phyloP scores from a whole-genome alignment of 1,140 invertebrate species.

The Camponotus vicinus region DNA sequence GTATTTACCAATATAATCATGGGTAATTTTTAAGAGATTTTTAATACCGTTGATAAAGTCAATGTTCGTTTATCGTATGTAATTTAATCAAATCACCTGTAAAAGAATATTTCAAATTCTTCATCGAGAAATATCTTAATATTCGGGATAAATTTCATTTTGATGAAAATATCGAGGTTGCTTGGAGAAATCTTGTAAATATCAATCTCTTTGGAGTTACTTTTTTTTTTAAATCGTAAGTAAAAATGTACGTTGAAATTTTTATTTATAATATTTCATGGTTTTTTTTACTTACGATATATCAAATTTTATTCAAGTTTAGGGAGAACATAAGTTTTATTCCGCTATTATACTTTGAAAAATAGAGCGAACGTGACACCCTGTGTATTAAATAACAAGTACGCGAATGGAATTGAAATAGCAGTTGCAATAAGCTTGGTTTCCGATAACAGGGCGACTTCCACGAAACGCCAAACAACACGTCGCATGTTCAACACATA shows the following conservation, averaged over 20 bases:
- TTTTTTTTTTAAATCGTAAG: background rate
- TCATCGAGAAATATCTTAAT: background rate
- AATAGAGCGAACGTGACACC: conserved; percentile 18
- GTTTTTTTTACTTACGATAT: background rate
- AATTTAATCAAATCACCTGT: no score
- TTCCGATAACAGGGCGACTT: conserved; percentile 55
- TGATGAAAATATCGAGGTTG: background rate
- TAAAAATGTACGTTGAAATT: background rate
- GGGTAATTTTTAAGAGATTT: no score
- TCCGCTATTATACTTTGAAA: background rate
- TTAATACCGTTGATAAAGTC: no score
- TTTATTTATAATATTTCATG: background rate
- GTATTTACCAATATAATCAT: background rate
- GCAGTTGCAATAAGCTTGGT: conserved; percentile 43
- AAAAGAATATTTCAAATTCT: no score
- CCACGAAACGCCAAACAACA: conserved; percentile 59
- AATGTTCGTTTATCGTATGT: no score
- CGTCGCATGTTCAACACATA: conserved; percentile 49
- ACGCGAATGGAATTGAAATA: conserved; percentile 51
- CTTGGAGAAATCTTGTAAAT: background rate
- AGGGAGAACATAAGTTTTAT: background rate
- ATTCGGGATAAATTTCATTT: background rate
- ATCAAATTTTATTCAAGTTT: conserved; percentile 8
- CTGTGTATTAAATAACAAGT: conserved; percentile 19
- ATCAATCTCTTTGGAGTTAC: background rate